Evolutionary conservation across 2,888 invertebrate genomes (phyloP).

Genomic region (Epiblema foenella): DNA sequence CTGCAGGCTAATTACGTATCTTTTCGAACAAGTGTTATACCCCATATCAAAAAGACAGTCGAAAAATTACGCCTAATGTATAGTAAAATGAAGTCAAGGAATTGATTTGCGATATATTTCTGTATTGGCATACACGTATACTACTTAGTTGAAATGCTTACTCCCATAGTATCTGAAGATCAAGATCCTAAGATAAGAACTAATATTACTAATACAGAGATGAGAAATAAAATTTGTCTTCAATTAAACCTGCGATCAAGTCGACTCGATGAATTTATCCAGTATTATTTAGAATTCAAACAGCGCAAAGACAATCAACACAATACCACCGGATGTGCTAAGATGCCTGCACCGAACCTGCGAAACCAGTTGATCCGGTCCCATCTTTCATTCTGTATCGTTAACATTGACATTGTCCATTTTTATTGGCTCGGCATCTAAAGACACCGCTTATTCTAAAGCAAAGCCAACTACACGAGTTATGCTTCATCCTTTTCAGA

Average conservation of each 20-base stretch:
- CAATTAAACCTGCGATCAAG: not conserved
- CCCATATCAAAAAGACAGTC: too few relatives aligned
- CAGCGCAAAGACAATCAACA: conserved; percentile 24
- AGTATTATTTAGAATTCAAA: conserved; percentile 9
- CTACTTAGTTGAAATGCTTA: too few relatives aligned
- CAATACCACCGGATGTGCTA: conserved; percentile 33
- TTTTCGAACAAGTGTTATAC: too few relatives aligned
- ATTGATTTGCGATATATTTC: not conserved
- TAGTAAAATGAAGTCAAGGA: not conserved
- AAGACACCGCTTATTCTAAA: conserved; percentile 9
- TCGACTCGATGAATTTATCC: not conserved
- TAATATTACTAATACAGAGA: too few relatives aligned
- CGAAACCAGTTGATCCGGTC: conserved; percentile 41
- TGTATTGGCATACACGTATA: not conserved
- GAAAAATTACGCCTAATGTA: not conserved
- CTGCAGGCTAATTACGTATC: too few relatives aligned
- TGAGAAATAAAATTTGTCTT: not conserved
- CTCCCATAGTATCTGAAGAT: too few relatives aligned
- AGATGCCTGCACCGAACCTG: conserved; percentile 33
- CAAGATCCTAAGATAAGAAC: too few relatives aligned
- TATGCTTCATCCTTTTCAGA: not conserved
- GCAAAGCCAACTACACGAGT: not conserved
- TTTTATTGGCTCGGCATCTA: conserved; percentile 25
- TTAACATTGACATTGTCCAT: conserved; percentile 40
- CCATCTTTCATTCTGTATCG: conserved; percentile 34